phyloP scores from a whole-genome alignment of 2,797 vertebrate species.

The Ataeniobius toweri region DNA sequence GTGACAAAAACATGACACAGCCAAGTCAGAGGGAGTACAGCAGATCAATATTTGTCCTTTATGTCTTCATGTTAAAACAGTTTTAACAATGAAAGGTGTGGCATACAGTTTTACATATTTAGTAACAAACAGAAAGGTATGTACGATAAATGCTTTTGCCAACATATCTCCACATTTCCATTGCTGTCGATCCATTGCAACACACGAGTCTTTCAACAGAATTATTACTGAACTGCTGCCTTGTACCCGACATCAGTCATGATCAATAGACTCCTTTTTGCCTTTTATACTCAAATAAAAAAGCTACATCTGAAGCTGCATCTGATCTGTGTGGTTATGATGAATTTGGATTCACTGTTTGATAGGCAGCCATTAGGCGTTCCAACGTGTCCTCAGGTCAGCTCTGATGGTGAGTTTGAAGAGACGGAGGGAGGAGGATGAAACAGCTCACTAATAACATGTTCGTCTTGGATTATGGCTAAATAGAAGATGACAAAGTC shows the following conservation, averaged over 20 bases:
- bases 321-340: slow-evolving; percentile 48
- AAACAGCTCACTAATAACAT: slow-evolving; percentile 49
- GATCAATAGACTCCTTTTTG: slow-evolving; percentile 56
- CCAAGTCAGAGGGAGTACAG: too few species aligned
- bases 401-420: slow-evolving; percentile 44
- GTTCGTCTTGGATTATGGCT: slow-evolving; percentile 23
- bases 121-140: neutral
- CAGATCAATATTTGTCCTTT: neutral
- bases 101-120: neutral
- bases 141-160: neutral
- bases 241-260: slow-evolving; percentile 24
- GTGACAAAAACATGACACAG: neutral
- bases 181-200: slow-evolving; percentile 1
- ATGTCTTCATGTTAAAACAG: neutral
- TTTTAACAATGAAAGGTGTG: neutral
- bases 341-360: slow-evolving; percentile 48
- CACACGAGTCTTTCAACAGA: slow-evolving; percentile 9
- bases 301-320: slow-evolving; percentile 49
- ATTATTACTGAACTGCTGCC: slow-evolving; percentile 28
- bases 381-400: slow-evolving; percentile 33
- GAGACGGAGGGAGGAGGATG: slow-evolving; percentile 43
- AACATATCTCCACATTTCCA: neutral
- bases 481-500: slow-evolving; percentile 24
- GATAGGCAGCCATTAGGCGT: slow-evolving; percentile 60
- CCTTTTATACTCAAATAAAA: slow-evolving; percentile 44